Evolutionary conservation across 2,113 vertebrate species (phyloP).

Genomic region (Himantopus leucocephalus): DNA sequence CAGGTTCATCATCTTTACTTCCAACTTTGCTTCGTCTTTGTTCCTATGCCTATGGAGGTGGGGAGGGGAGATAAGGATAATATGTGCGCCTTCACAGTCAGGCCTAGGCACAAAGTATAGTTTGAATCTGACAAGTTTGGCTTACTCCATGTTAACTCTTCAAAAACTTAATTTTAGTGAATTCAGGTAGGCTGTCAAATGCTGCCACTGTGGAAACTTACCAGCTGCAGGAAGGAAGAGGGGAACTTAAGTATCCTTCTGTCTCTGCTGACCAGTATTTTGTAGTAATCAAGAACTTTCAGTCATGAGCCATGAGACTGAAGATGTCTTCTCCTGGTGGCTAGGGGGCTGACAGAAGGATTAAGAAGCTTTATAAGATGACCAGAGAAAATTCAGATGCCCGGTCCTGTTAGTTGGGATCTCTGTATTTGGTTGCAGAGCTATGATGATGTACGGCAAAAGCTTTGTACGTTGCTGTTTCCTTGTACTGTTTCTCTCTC

Average conservation of each 20-base stretch:
- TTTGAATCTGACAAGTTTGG: background rate
- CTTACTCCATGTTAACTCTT: background rate
- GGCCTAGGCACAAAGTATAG: background rate
- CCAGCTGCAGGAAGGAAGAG: background rate
- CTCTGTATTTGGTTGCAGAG: background rate
- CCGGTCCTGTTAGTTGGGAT: background rate
- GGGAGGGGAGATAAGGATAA: background rate
- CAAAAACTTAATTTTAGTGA: background rate
- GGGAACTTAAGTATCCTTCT: background rate
- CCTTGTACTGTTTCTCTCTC: background rate
- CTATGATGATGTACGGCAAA: background rate
- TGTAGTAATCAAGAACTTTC: background rate
- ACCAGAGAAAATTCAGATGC: background rate
- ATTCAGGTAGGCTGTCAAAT: background rate
- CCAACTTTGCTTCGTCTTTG: background rate
- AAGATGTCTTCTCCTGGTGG: background rate
- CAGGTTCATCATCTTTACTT: rapidly evolving
- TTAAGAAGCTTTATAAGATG: background rate
- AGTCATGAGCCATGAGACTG: background rate
- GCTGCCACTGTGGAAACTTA: background rate
- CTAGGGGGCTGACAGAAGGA: background rate
- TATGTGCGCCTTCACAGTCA: background rate
- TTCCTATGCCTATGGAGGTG: rapidly evolving
- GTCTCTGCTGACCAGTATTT: background rate
- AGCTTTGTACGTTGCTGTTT: background rate